phyloP scores from a whole-genome alignment of 2,888 invertebrate genomes.

The Seladonia tumulorum region DNA sequence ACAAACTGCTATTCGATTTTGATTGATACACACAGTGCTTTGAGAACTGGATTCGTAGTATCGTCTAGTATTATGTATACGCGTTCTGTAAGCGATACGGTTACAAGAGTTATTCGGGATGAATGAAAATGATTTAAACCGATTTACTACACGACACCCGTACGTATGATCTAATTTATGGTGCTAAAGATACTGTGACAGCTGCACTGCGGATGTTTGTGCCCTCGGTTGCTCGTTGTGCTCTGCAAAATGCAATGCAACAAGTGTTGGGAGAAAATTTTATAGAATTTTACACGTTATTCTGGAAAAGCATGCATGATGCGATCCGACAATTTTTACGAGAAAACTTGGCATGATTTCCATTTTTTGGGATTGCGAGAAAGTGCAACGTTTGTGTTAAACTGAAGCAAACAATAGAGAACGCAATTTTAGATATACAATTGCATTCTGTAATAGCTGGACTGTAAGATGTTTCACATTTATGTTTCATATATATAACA shows the following conservation, averaged over 20 bases:
- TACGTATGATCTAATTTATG: background rate
- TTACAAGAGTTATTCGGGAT: background rate
- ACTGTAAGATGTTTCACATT: too few species aligned
- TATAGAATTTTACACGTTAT: background rate
- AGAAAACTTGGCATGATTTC: too few species aligned
- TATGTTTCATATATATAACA: too few species aligned
- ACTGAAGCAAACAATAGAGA: too few species aligned
- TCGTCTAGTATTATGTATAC: background rate
- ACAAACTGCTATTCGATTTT: background rate
- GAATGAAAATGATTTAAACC: conserved; percentile 12
- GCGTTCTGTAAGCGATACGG: background rate
- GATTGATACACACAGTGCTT: background rate
- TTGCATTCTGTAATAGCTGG: too few species aligned
- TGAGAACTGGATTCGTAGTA: background rate
- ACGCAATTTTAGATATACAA: too few species aligned
- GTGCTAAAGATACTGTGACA: background rate
- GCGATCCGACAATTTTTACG: too few species aligned
- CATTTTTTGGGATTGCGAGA: too few species aligned
- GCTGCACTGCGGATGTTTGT: background rate
- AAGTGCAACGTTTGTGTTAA: too few species aligned
- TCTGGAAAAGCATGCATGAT: background rate
- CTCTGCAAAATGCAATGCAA: background rate
- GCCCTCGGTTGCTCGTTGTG: background rate
- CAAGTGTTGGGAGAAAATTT: background rate
- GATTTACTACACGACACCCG: background rate